Evolutionary conservation across 2,797 vertebrate genomes (phyloP).

Genomic region (Pangasius mekongensis): DNA sequence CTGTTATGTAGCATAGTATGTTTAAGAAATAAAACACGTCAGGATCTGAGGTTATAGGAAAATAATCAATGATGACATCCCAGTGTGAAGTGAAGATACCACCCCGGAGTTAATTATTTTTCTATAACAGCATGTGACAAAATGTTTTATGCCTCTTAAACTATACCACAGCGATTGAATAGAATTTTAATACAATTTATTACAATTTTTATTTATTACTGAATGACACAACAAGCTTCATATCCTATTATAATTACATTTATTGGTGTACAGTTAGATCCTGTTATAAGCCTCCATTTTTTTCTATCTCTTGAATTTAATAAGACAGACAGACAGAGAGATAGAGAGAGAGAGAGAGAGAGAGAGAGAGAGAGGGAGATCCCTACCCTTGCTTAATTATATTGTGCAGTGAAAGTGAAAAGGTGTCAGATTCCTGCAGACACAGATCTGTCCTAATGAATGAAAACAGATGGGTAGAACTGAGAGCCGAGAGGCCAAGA

Average conservation of each 20-base stretch:
- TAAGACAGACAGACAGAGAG: not conserved
- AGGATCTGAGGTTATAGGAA: not conserved
- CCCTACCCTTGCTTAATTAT: slow-evolving; percentile 73
- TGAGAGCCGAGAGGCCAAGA: slow-evolving; percentile 64
- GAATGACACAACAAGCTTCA: not conserved
- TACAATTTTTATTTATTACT: not conserved
- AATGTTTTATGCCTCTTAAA: not conserved
- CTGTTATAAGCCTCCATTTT: not conserved
- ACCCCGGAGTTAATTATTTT: not conserved
- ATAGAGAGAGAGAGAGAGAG: slow-evolving; percentile 24
- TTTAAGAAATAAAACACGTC: not conserved
- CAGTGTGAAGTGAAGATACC: not conserved
- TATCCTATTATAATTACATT: too few species aligned
- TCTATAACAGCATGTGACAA: not conserved
- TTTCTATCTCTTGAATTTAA: not conserved
- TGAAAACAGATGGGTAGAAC: slow-evolving; percentile 76
- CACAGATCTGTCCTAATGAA: slow-evolving; percentile 79
- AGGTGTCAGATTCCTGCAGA: slow-evolving; percentile 76
- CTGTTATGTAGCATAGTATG: not conserved
- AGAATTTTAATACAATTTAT: not conserved
- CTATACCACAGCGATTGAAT: not conserved
- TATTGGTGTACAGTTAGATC: not conserved
- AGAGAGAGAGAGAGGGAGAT: slow-evolving; percentile 42
- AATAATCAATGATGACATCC: not conserved
- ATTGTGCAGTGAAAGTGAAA: slow-evolving; percentile 76